Conservation (phyloP, 2,797 vertebrate genomes). For the Siniperca obscura region DNA sequence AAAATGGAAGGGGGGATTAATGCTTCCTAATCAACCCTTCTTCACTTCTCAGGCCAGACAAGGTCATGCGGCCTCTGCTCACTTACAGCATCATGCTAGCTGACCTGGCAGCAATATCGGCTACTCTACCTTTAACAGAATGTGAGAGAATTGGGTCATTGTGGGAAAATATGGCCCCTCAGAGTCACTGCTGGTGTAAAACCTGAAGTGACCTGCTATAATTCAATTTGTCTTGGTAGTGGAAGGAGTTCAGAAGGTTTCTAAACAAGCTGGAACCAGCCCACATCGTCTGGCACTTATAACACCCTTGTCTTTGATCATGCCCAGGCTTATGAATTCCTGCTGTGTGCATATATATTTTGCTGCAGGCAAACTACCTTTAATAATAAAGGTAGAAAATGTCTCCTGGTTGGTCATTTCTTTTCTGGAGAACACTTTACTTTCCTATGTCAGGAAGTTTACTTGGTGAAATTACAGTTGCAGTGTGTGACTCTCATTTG, state of each 20-base stretch:
- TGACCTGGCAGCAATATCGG: constrained; percentile 49
- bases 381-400: constrained; percentile 4
- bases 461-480: constrained; percentile 2
- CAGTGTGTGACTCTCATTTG: constrained; percentile 31
- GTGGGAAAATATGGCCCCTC: constrained; percentile 54
- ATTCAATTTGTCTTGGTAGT: constrained; percentile 57
- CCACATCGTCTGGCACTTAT: constrained; percentile 36
- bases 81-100: constrained; percentile 28
- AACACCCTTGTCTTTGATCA: constrained; percentile 36
- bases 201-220: constrained; percentile 61
- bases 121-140: constrained; percentile 67
- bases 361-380: constrained; percentile 7
- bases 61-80: constrained; percentile 16
- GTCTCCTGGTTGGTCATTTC: not conserved
- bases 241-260: constrained; percentile 29
- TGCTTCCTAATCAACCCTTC: not conserved
- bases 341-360: constrained; percentile 5
- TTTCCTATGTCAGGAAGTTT: not conserved
- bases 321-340: constrained; percentile 14
- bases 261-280: constrained; percentile 25
- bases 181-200: constrained; percentile 55
- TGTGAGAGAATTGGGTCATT: constrained; percentile 79
- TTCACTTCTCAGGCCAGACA: constrained; percentile 3
- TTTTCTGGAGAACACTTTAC: constrained; percentile 4
- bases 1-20: not conserved